Base-by-base conservation (phyloP, 2,888 invertebrate genomes). In the Protodeltote pygarga region DNA sequence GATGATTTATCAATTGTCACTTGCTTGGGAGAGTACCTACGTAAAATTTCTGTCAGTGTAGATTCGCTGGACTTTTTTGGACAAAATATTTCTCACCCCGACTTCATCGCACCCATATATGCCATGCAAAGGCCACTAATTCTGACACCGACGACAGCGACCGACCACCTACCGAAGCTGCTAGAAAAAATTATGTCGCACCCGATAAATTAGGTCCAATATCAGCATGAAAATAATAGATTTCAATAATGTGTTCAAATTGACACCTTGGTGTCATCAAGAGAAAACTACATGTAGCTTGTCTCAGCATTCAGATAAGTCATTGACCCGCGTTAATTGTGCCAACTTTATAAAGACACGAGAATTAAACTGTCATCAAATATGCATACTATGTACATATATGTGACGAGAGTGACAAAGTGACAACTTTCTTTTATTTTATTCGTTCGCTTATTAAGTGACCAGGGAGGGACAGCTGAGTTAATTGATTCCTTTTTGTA, bases 341-440 rank as follows among this genome's bases (percentile, higher is more conserved):
- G 21, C 15, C 49, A 59, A 64, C 60, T 41, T 42, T 41, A 20
- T 10, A 23, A 19, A 28, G 21, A 58, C 27, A 25, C 21, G 48
- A 27, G 33, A 39, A 28, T 47, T 44, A 25, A 49, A 52, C 53
- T 45, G 25, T 11, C 6, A 37, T 34, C 40, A 38, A 47, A 59
- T 47, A 64, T 64, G 40, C 65, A 59, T 59, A 64, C 45, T 23
- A 21, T n/a, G n/a, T n/a, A n/a, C n/a, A n/a, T n/a, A n/a, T 19
- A 20, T 15, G 27, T 42, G 51, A 63, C 51, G 38, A 45, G 41
- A 48, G 24, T 38, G 25, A 21, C 32, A 24, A 19, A 20, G 19
- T 25, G 3, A 11, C 32, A n/a, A n/a, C n/a, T n/a, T n/a, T n/a
- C 20, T 31, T 16, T 46, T 31, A 24, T 46, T 33, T 4, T 48